Evolutionary conservation across 2,888 invertebrate species (phyloP), one percentile per base, ranked within the genome.

Genomic region (Drosophila neotestacea): DNA sequence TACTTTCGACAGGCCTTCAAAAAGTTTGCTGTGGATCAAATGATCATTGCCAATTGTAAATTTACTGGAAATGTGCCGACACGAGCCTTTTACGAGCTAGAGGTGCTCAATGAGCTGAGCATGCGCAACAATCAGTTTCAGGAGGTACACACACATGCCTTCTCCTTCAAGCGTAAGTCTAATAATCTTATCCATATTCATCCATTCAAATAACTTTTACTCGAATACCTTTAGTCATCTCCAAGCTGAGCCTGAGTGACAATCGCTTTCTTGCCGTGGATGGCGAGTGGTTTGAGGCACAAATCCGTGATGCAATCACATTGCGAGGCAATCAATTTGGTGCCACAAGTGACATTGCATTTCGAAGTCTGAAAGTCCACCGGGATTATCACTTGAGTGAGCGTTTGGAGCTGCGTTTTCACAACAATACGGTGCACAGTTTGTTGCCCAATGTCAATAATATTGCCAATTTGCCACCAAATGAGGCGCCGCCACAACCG

Each of bases 1-100:
- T 11, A 7, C 36, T 6, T 6, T 46, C 4, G n/a, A 39, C 48
- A 96, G 92, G 95, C 96, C 2, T 96, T 97, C 86, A 97, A 96
- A 88, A 96, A 96, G 92, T 96, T 97, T 88, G 94, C 95, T 30
- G 94, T 95, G 0, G 94, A 94, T 38, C 94, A 94, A 76, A 94
- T 97, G 73, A 93, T 94, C 74, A 91, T 97, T 55, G 93, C 94
- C 44, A 95, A 95, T 4, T 95, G 95, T 27, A 92, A 89, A 10
- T 94, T 96, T 50, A 92, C 93, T 32, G 93, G 93, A 0, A 90
- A 93, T 55, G 91, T 96, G 67, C 96, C 96, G 4, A 96, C 96
- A 79, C 94, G 96, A 70, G 94, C 95, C 64, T 94, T 96, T 90
- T 95, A 96, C 64, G 96, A 97, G 82, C 93, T 97, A 52, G 95